Percentiles rank a stretch among this genome's conserved stretches.
Evolutionary conservation across 2,888 invertebrate genomes (phyloP).

Genomic region (Sphaerophoria taeniata): DNA sequence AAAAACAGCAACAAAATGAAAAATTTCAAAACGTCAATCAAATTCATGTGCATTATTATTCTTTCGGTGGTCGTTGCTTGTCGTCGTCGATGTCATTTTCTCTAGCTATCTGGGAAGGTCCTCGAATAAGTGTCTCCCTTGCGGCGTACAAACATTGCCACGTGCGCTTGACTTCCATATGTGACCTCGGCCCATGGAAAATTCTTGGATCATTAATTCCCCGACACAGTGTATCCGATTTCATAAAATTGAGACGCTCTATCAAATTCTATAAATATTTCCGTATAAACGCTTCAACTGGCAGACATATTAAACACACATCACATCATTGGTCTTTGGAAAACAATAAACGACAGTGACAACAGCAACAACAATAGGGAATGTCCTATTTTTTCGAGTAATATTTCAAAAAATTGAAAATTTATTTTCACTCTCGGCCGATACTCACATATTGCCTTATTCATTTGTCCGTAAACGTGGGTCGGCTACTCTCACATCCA

Average conservation of each 20-base stretch:
- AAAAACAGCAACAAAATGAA: conserved; percentile 37
- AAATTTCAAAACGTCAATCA: conserved; percentile 72
- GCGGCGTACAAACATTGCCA: conserved; percentile 71
- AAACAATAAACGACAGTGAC: conserved; percentile 51
- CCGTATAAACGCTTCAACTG: conserved; percentile 65
- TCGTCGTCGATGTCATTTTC: conserved; percentile 50
- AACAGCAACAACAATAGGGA: neutral
- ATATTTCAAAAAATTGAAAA: conserved; percentile 73
- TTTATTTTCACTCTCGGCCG: conserved; percentile 61
- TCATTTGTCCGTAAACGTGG: conserved; percentile 65
- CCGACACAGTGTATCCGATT: conserved; percentile 72
- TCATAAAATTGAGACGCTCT: conserved; percentile 72
- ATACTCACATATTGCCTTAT: conserved; percentile 42
- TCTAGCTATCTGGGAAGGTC: conserved; percentile 5
- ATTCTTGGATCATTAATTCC: conserved; percentile 72
- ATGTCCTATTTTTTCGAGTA: conserved; percentile 60
- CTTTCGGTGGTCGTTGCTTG: conserved; percentile 60
- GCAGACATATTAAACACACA: conserved; percentile 58
- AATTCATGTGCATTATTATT: conserved; percentile 69
- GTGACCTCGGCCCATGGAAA: conserved; percentile 50
- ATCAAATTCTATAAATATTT: conserved; percentile 75
- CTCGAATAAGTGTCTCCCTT: conserved; percentile 40
- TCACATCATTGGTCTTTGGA: conserved; percentile 26
- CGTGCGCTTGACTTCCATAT: conserved; percentile 66
- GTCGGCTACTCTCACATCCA: conserved; percentile 40